A percentile compares a stretch with the other conserved stretches of the same genome.
phyloP scores from a whole-genome alignment of 1,140 invertebrate species.

The Drosophila kikkawai region DNA sequence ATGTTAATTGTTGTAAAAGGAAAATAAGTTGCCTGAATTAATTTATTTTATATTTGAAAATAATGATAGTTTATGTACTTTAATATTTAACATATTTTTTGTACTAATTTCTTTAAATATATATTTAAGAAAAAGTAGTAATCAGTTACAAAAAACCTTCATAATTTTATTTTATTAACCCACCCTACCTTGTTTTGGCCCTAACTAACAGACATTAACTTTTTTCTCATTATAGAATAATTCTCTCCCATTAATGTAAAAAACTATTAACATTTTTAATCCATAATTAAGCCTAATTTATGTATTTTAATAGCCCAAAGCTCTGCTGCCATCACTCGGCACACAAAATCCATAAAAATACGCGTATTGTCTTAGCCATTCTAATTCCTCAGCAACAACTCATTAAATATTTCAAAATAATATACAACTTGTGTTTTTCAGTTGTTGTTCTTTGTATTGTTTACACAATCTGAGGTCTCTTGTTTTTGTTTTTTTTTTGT shows the following conservation, averaged over 20 bases:
- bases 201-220: not conserved
- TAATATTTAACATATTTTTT: too few species aligned
- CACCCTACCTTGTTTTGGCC: not conserved
- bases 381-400: constrained; percentile 43
- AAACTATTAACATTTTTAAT: not conserved
- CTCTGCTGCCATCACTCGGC: not conserved
- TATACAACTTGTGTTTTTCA: constrained; percentile 57
- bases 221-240: not conserved
- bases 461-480: constrained; percentile 42
- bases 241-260: constrained; percentile 3
- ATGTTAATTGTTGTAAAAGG: too few species aligned
- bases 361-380: constrained; percentile 21
- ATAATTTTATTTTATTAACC: too few species aligned
- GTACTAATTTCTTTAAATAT: too few species aligned
- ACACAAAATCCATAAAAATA: constrained; percentile 16
- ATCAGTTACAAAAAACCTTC: not conserved
- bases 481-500: constrained; percentile 34
- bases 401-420: constrained; percentile 67
- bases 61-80: too few species aligned
- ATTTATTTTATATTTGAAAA: too few species aligned
- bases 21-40: too few species aligned
- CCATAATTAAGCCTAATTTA: constrained; percentile 23
- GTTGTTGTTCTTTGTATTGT: constrained; percentile 33
- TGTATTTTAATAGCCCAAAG: constrained; percentile 1
- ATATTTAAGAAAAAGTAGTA: not conserved